phyloP scores from a whole-genome alignment of 2,797 vertebrate species.

The Hoplostethus mediterraneus region DNA sequence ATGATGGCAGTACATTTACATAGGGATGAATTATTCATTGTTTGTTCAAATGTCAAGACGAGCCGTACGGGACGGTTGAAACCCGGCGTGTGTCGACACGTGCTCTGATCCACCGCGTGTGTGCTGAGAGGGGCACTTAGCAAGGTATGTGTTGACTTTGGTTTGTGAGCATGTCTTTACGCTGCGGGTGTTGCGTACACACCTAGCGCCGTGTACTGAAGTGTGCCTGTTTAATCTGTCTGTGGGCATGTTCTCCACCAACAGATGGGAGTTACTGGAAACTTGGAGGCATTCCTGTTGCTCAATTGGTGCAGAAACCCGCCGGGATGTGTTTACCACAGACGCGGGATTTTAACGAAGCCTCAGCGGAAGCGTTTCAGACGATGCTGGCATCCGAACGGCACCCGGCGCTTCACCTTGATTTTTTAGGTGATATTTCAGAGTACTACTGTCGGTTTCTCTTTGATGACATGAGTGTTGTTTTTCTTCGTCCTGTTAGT shows the following conservation, averaged over 20 bases:
- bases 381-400: conserved; percentile 27
- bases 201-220: not conserved
- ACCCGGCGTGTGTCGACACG: not conserved
- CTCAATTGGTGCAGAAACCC: conserved; percentile 18
- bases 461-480: conserved; percentile 5
- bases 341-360: conserved; percentile 52
- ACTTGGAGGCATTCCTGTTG: conserved; percentile 24
- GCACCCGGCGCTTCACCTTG: conserved; percentile 19
- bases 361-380: conserved; percentile 48
- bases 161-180: too few relatives aligned
- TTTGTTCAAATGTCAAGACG: not conserved
- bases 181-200: not conserved
- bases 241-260: conserved; percentile 8
- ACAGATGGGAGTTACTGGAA: conserved; percentile 31
- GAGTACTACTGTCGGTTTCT: conserved; percentile 5
- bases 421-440: conserved; percentile 15
- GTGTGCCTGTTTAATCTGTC: conserved; percentile 1
- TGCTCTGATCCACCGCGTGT: not conserved
- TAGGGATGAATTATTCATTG: not conserved
- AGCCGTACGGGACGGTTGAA: not conserved
- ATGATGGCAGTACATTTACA: not conserved
- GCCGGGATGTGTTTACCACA: conserved; percentile 31
- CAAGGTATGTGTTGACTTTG: not conserved
- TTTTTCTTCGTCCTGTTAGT: conserved; percentile 16
- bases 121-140: not conserved